Conservation (phyloP, 2,797 vertebrate genomes). For the Gadopsis marmoratus region DNA sequence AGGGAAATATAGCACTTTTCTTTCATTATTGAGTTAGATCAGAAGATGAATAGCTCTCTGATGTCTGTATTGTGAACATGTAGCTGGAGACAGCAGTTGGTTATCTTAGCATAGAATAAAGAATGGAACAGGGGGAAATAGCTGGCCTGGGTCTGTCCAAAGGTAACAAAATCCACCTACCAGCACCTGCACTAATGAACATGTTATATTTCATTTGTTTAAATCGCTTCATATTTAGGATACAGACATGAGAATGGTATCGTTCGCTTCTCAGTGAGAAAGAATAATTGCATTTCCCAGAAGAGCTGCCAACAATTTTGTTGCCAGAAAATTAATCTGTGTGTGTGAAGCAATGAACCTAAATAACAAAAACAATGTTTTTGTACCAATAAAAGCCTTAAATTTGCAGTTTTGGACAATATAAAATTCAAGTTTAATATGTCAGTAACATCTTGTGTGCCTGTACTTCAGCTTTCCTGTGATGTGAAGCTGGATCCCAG, state of each 20-base stretch:
- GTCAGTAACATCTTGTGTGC: neutral
- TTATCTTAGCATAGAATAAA: neutral
- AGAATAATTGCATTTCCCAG: neutral
- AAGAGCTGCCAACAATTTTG: too few relatives aligned
- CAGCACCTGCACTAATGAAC: neutral
- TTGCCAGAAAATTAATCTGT: too few relatives aligned
- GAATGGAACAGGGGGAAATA: neutral
- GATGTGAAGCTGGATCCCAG: conserved; percentile 98
- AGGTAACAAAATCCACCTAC: neutral
- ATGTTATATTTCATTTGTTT: neutral
- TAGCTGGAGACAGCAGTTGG: too few relatives aligned
- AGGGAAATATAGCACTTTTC: neutral
- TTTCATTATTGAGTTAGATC: neutral
- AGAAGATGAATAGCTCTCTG: neutral
- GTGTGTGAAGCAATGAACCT: neutral
- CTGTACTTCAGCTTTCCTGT: conserved; percentile 91
- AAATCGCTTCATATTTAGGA: neutral
- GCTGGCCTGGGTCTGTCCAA: neutral
- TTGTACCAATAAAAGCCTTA: neutral
- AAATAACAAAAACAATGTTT: neutral
- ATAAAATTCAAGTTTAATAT: neutral
- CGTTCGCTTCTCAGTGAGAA: neutral
- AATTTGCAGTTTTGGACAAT: neutral
- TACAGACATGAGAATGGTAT: neutral
- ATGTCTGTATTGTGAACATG: too few relatives aligned